Evolutionary conservation across 2,113 vertebrate genomes (phyloP), one percentile per base, ranked within the genome.

Genomic region (Austrofundulus limnaeus): DNA sequence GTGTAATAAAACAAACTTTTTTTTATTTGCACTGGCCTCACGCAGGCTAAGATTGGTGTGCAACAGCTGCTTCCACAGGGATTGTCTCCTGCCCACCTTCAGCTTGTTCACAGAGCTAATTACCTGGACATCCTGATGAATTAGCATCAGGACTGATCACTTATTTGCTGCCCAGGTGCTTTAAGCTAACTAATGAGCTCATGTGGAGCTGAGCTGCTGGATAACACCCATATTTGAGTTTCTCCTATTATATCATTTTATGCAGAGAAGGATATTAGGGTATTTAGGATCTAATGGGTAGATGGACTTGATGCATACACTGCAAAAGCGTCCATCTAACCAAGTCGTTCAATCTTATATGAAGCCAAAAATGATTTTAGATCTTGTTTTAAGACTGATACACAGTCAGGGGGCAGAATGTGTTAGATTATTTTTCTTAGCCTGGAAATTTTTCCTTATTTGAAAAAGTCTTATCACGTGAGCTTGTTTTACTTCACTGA

Each of bases 61-160:
- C 41, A 59, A 61, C 79, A 77, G 58, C 61, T 78, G 60, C 49
- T 67, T 67, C 60, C 56, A 2, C 51, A 31, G 11, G 60, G 53
- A 55, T 57, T 5, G 16, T 53, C 50, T 64, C 57, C 15, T 62
- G 16, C 17, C 15, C 61, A 54, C 49, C 37, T 47, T 42, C 68
- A 23, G 66, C 65, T 41, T 21, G 13, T 45, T 49, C 52, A 17
- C 66, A 46, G 41, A 41, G 64, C 80, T 52, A 66, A n/a, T 67
- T 83, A 85, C 85, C 83, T 83, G 82, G 82, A 72, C 58, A 19
- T 77, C 68, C 45, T 78, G 71, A 80, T 54, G 76, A 83, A 77
- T 86, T 75, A 64, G 49, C 52, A 15, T 53, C 37, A 47, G 45
- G 62, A 53, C 71, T 53, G 64, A 78, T 81, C 79, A 52, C 54